Evolutionary conservation across 2,113 vertebrate species (phyloP), one percentile per base, ranked within the genome.

Genomic region (Ancistrus triradiatus): DNA sequence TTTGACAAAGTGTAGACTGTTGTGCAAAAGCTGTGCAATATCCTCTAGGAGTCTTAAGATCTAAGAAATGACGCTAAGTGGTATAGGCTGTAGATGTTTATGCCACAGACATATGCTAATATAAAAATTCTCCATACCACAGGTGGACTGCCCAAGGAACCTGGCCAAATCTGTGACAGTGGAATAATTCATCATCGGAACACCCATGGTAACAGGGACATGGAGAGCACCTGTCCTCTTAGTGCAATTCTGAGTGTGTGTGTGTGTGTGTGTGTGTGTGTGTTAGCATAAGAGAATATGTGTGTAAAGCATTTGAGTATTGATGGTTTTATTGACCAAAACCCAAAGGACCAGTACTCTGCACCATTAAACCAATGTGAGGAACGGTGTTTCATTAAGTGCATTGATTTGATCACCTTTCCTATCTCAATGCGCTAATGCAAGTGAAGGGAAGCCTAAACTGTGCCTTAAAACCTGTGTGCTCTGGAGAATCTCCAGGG

Each of bases 81-180:
- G n/a, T n/a, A n/a, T n/a, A n/a, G n/a, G n/a, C n/a, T n/a, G n/a
- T n/a, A n/a, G n/a, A n/a, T n/a, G n/a, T n/a, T n/a, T n/a, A n/a
- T n/a, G n/a, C n/a, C n/a, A n/a, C n/a, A n/a, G n/a, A 9, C 6
- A 14, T 10, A n/a, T 57, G 14, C 13, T 59, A 22, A 35, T 47
- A 22, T 14, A 33, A 1, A 42, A 27, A 18, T 6, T 48, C 67
- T 79, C 53, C 68, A 76, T 33, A 0, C 82, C 88, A 59, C 68
- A 98, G 95, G 95, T 98, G 73, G 94, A 98, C 84, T 98, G 89
- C 69, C 95, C 95, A 78, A 90, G 95, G 83, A 98, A 97, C 76
- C 80, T 98, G 82, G 94, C 95, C 82, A 98, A 98, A 79, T 98
- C 95, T 77, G 95, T 98, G 65, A 98, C 95, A 0, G 94, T 97